A percentile compares a stretch with the other conserved stretches of the same genome.
Evolutionary conservation across 2,113 vertebrate species (phyloP).

Genomic region (Microcebus ravelobensis): DNA sequence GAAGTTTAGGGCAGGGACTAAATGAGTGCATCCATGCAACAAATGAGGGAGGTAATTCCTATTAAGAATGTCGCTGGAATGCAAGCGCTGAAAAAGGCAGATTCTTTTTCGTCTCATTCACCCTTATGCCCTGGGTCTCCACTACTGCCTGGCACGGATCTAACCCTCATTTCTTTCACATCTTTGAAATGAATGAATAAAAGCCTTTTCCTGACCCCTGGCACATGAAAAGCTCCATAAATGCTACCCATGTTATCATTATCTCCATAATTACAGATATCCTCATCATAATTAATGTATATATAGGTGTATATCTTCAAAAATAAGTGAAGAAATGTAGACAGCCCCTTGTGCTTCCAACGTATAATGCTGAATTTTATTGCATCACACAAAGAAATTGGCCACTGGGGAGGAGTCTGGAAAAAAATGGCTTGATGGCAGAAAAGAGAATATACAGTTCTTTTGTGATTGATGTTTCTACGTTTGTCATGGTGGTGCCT

Average conservation of each 20-base stretch:
- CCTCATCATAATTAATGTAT: not conserved
- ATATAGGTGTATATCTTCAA: not conserved
- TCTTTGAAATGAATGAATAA: not conserved
- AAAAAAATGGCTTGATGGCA: not conserved
- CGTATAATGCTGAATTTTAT: not conserved
- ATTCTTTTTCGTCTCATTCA: not conserved
- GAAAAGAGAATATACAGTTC: not conserved
- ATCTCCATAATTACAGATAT: not conserved
- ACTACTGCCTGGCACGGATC: not conserved
- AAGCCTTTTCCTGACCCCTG: not conserved
- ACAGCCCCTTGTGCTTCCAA: not conserved
- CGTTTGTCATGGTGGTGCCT: not conserved
- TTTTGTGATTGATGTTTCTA: not conserved
- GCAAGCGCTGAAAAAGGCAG: not conserved
- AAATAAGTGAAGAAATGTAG: not conserved
- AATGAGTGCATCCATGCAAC: not conserved
- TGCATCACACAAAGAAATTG: not conserved
- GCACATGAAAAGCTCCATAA: not conserved
- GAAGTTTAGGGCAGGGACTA: not conserved
- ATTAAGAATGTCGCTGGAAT: not conserved
- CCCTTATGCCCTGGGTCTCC: not conserved
- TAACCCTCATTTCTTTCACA: not conserved
- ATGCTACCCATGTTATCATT: not conserved
- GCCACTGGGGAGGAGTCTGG: not conserved
- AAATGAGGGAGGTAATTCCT: not conserved